phyloP scores from a whole-genome alignment of 2,888 invertebrate genomes.

The Ferrisia virgata region DNA sequence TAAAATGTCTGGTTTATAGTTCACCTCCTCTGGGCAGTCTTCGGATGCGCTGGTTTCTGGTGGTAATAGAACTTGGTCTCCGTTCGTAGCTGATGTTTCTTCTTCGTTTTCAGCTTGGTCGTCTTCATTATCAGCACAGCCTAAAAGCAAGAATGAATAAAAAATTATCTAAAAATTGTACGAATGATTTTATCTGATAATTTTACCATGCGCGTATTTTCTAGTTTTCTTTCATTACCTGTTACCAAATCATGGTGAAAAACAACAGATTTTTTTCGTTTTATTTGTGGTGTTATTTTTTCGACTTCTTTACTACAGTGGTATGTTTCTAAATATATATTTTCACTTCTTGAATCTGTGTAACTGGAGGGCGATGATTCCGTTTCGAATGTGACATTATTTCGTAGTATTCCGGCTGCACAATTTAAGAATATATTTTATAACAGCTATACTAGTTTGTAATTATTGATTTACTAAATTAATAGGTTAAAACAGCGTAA shows the following conservation, averaged over 20 bases:
- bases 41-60: background rate
- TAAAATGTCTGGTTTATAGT: constrained; percentile 16
- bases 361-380: constrained; percentile 18
- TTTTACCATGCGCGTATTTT: no score
- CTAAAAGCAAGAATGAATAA: background rate
- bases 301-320: background rate
- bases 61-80: background rate
- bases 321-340: background rate
- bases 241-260: constrained; percentile 48
- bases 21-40: background rate
- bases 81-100: background rate
- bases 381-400: background rate
- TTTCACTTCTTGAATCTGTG: background rate
- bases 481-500: no score
- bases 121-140: background rate
- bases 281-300: background rate
- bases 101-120: background rate
- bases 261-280: constrained; percentile 47
- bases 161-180: background rate
- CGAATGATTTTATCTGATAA: background rate
- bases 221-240: no score
- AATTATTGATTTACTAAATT: no score
- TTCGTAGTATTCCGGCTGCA: background rate
- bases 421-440: background rate
- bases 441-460: no score